Percentiles rank a stretch among this genome's conserved stretches.
These are phyloP conservation scores for Autographa pulchrina DNA, from an alignment of 2,888 invertebrate genomes.

Conservation along the genomic window DNA sequence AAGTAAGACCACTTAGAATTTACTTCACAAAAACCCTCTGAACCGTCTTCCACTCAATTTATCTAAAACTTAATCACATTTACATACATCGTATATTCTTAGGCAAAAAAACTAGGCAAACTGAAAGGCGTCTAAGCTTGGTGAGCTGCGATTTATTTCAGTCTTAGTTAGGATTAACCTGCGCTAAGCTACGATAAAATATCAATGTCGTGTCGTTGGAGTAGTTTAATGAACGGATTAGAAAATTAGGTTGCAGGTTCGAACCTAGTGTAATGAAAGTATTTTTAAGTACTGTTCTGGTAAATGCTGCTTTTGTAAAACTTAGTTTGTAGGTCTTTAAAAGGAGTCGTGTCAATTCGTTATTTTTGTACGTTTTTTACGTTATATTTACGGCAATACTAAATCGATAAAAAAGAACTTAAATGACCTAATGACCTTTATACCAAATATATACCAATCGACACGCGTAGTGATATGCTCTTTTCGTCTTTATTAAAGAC, in stretches of 20 bases:
- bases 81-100: conserved; percentile 22
- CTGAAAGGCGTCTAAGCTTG: conserved; percentile 37
- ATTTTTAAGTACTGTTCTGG: not conserved
- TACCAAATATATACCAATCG: no score
- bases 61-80: conserved; percentile 37
- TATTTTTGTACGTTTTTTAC: no score
- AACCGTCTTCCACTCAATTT: conserved; percentile 27
- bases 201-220: not conserved
- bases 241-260: not conserved
- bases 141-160: conserved; percentile 43
- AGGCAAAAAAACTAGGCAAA: conserved; percentile 46
- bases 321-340: no score
- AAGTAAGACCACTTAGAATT: conserved; percentile 11
- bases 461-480: no score
- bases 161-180: conserved; percentile 55
- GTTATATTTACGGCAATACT: no score
- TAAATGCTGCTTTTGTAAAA: no score
- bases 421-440: no score
- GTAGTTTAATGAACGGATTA: not conserved
- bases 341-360: no score
- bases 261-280: not conserved
- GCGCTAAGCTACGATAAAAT: conserved; percentile 33
- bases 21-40: conserved; percentile 10
- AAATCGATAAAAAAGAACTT: no score
- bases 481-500: no score